Percentiles rank a stretch among this genome's conserved stretches.
These are phyloP conservation scores for Protomyctophum bolini DNA, from an alignment of 2,113 vertebrate species.

Conservation along the genomic window DNA sequence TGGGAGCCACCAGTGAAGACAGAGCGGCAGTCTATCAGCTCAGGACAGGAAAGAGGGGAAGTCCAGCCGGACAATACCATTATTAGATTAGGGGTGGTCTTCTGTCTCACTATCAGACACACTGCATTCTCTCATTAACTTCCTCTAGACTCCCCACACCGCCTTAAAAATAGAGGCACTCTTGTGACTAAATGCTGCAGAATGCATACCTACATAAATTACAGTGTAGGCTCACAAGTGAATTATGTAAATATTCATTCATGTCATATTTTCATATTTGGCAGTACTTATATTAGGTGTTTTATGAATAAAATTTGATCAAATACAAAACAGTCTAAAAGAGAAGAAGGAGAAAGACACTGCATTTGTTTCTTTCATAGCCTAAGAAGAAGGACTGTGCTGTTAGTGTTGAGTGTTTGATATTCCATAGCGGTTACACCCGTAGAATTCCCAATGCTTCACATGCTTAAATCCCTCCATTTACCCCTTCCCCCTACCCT, in stretches of 20 bases:
- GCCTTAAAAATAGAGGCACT: neutral
- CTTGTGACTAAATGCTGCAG: neutral
- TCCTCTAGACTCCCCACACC: slow-evolving; percentile 10
- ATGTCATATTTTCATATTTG: neutral
- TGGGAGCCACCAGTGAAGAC: slow-evolving; percentile 90
- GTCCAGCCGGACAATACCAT: slow-evolving; percentile 79
- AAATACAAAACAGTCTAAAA: neutral
- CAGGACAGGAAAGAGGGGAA: slow-evolving; percentile 85
- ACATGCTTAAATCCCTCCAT: slow-evolving; percentile 28
- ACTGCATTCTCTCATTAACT: slow-evolving; percentile 30
- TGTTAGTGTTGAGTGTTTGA: slow-evolving; percentile 17
- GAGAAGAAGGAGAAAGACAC: neutral
- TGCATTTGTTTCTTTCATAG: too few species aligned
- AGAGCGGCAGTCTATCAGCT: slow-evolving; percentile 87
- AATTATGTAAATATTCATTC: neutral
- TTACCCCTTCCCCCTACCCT: slow-evolving; percentile 4
- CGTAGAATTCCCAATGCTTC: slow-evolving; percentile 32
- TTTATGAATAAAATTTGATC: neutral
- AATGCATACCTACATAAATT: neutral
- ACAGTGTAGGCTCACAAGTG: neutral
- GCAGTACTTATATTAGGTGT: neutral
- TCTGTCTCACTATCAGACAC: slow-evolving; percentile 32
- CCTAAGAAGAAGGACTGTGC: neutral
- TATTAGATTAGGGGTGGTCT: slow-evolving; percentile 80
- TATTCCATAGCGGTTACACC: slow-evolving; percentile 27